phyloP scores from a whole-genome alignment of 2,113 vertebrate species.

The Laticauda colubrina region DNA sequence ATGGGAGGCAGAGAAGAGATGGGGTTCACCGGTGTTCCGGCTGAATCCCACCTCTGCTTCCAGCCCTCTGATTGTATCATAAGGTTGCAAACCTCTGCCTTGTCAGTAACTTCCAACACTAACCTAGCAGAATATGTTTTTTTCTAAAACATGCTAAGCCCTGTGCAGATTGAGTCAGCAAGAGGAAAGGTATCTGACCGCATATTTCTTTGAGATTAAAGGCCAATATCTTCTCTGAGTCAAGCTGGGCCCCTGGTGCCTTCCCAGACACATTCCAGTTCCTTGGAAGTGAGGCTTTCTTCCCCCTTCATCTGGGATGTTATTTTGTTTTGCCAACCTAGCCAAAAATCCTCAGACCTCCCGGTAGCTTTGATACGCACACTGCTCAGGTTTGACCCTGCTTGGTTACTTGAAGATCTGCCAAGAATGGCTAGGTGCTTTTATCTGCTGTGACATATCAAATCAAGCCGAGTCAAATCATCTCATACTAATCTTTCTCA shows the following conservation, averaged over 20 bases:
- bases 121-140: too few relatives aligned
- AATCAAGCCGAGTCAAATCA: not conserved
- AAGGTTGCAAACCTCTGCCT: too few relatives aligned
- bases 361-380: not conserved
- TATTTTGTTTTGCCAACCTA: not conserved
- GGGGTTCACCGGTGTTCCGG: too few relatives aligned
- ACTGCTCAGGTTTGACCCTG: not conserved
- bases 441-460: not conserved
- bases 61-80: too few relatives aligned
- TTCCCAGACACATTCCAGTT: not conserved
- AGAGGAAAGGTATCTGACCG: not conserved
- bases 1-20: too few relatives aligned
- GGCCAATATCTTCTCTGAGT: not conserved
- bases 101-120: too few relatives aligned
- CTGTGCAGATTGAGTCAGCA: not conserved
- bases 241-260: not conserved
- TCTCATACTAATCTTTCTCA: not conserved
- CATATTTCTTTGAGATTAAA: not conserved
- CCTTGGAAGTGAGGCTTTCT: not conserved
- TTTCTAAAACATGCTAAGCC: not conserved
- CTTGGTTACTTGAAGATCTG: not conserved
- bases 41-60: too few relatives aligned
- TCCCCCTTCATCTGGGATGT: too few relatives aligned
- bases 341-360: not conserved
- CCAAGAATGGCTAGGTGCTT: not conserved